These are phyloP conservation scores for Syngnathus typhle DNA, from an alignment of 2,113 vertebrate species.

Conservation along the genomic window DNA sequence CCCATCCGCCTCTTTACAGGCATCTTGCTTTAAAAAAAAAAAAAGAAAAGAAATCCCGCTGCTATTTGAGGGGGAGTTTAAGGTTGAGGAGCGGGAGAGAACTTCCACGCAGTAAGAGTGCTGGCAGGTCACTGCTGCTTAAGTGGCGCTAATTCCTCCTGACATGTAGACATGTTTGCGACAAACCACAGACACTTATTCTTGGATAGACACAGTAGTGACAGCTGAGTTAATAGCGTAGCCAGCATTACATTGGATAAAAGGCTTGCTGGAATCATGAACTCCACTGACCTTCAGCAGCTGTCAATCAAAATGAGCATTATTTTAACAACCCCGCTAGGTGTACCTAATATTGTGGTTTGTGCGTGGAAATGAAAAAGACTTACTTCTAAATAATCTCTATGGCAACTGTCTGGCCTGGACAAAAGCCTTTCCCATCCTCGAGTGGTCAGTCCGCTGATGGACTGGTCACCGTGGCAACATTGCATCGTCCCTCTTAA, in stretches of 20 bases:
- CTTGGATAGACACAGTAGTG: constrained; percentile 19
- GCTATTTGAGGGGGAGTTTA: constrained; percentile 37
- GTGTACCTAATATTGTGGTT: background rate
- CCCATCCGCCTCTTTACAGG: constrained; percentile 22
- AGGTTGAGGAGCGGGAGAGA: constrained; percentile 35
- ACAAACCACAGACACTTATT: constrained; percentile 36
- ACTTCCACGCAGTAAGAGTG: constrained; percentile 39
- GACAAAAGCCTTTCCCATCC: constrained; percentile 37
- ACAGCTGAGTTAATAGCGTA: constrained; percentile 29
- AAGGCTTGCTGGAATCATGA: constrained; percentile 1
- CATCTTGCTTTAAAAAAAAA: constrained; percentile 47
- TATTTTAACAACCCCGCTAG: background rate
- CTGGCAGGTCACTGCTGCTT: constrained; percentile 42
- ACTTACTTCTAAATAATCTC: constrained; percentile 13
- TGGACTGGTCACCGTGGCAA: constrained; percentile 56
- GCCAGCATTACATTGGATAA: constrained; percentile 13
- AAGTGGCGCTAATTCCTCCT: constrained; percentile 46
- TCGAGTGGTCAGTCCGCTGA: constrained; percentile 40
- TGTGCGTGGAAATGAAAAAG: background rate
- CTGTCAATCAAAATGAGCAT: constrained; percentile 10
- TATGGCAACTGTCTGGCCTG: constrained; percentile 26
- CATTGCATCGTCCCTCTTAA: constrained; percentile 22
- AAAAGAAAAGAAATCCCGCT: constrained; percentile 44
- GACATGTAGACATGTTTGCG: constrained; percentile 49
- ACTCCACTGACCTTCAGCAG: constrained; percentile 40